Evolutionary conservation across 1,140 invertebrate species (phyloP).

Genomic region (Drosophila littoralis): DNA sequence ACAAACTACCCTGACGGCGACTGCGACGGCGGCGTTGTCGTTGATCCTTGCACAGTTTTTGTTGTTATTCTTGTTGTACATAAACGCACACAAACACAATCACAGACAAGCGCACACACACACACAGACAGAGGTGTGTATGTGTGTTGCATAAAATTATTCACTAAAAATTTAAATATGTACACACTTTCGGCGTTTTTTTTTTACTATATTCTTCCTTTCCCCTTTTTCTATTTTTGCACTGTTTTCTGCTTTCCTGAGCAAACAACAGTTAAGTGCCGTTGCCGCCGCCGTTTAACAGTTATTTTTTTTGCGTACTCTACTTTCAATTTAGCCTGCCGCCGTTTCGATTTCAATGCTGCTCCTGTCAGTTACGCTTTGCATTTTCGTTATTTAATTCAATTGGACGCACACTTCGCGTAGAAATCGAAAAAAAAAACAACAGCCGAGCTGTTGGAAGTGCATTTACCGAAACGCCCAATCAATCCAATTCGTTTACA

Average conservation of each 20-base stretch:
- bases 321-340: constrained; percentile 18
- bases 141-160: constrained; percentile 63
- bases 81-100: constrained; percentile 38
- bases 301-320: constrained; percentile 46
- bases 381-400: constrained; percentile 38
- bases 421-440: constrained; percentile 59
- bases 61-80: constrained; percentile 64
- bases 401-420: constrained; percentile 38
- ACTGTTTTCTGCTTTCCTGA: constrained; percentile 23
- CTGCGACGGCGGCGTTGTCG: constrained; percentile 42
- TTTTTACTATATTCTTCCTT: constrained; percentile 14
- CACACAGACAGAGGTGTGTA: constrained; percentile 38
- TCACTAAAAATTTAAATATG: constrained; percentile 47
- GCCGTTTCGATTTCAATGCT: constrained; percentile 33
- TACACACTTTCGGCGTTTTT: constrained; percentile 50
- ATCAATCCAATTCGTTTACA: constrained; percentile 24
- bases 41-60: constrained; percentile 62
- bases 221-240: constrained; percentile 22
- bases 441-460: constrained; percentile 29
- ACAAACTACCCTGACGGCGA: constrained; percentile 72
- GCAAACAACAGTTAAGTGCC: constrained; percentile 64
- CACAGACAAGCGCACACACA: constrained; percentile 44
- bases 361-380: constrained; percentile 24
- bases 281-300: constrained; percentile 45
- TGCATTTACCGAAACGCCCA: constrained; percentile 34